These are phyloP conservation scores for Cairina moschata DNA, from an alignment of 2,113 vertebrate genomes.

Conservation along the genomic window DNA sequence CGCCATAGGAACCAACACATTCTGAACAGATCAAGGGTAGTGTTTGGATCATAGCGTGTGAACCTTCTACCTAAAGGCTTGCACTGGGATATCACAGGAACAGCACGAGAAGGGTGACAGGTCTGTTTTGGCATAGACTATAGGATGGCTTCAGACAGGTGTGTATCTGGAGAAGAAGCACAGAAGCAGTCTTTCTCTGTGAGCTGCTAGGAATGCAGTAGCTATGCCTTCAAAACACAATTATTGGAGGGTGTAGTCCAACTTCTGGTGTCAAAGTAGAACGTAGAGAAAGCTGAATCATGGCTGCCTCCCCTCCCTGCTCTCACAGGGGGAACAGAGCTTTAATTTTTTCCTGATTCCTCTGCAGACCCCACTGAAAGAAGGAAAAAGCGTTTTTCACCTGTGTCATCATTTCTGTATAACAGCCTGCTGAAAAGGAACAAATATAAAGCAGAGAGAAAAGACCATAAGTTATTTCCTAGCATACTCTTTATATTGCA, in stretches of 20 bases:
- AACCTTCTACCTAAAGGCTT: not conserved
- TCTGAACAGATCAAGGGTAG: not conserved
- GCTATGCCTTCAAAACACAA: not conserved
- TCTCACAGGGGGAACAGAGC: not conserved
- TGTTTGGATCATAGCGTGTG: not conserved
- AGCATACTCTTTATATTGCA: not conserved
- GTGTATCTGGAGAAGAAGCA: rapidly evolving
- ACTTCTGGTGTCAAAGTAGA: not conserved
- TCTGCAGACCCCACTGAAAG: not conserved
- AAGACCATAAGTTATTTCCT: not conserved
- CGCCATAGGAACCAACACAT: not conserved
- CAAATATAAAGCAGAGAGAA: not conserved
- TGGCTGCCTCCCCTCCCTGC: rapidly evolving
- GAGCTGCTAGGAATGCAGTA: not conserved
- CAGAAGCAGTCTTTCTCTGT: not conserved
- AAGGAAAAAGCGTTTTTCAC: not conserved
- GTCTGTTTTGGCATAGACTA: not conserved
- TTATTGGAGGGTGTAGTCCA: not conserved
- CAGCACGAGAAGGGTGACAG: not conserved
- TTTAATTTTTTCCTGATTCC: not conserved
- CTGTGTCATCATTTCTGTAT: not conserved
- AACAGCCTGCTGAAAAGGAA: not conserved
- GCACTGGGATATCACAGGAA: not conserved
- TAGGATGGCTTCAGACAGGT: not conserved
- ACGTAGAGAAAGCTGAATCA: not conserved